Conservation (phyloP, 2,113 vertebrate species). For the Siphamia tubifer region DNA sequence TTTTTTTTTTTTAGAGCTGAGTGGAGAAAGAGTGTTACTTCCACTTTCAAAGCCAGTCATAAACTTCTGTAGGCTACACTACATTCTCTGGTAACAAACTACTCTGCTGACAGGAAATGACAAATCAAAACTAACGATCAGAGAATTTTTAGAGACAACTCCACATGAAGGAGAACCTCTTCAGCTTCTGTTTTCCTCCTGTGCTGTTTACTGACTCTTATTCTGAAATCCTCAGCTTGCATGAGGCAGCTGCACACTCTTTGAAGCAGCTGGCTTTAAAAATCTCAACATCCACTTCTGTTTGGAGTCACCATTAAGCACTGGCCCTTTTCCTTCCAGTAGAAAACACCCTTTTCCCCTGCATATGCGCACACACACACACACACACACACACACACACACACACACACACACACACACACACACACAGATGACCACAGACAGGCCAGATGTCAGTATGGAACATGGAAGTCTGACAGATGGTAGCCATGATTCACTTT, state of each 20-base stretch:
- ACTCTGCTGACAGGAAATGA: too few species aligned
- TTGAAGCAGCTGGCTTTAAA: background rate
- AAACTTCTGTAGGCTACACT: too few species aligned
- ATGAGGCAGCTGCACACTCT: background rate
- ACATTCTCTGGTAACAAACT: too few species aligned
- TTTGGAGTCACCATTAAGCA: background rate
- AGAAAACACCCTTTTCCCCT: background rate
- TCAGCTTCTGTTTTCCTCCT: background rate
- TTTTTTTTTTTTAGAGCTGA: too few species aligned
- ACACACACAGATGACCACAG: constrained; percentile 3
- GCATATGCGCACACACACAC: background rate
- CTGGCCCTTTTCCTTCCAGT: background rate
- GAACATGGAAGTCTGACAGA: constrained; percentile 32
- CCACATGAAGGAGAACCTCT: background rate
- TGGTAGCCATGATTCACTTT: constrained; percentile 25
- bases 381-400: too few species aligned
- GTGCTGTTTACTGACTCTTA: too few species aligned
- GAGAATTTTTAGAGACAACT: background rate
- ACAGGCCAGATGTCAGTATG: constrained; percentile 31
- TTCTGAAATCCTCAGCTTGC: background rate
- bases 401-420: too few species aligned
- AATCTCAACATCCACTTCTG: background rate
- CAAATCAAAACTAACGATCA: background rate
- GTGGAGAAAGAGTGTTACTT: too few species aligned
- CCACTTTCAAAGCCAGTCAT: too few species aligned